Evolutionary conservation across 37 sponge, comb jelly and placozoan species (phyloP), one percentile per base, ranked within the genome.

Genomic region (Eunapius fragilis): DNA sequence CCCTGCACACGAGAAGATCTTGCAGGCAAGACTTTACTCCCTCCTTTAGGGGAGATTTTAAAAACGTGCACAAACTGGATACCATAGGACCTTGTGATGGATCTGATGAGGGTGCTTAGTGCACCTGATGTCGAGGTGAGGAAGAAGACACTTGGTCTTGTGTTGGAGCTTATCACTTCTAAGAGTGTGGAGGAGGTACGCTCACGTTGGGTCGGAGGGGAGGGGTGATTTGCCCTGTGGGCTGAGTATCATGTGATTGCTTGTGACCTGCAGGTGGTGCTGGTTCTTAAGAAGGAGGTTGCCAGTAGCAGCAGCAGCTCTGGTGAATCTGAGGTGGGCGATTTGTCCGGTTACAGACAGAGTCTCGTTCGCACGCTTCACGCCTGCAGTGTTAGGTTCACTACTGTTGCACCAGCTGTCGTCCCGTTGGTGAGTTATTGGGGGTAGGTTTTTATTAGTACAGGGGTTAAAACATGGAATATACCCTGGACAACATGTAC

Each of bases 101-200:
- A 99, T 79, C 88, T 99, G 19, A 81, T 99, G 41, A 85, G 98
- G 22, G 98, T 97, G 17, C 90, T 99, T 25, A 78, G 89, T 37
- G 86, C 96, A 2, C 92, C 98, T 25, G 98, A 96, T 67, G 77
- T 99, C 25, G 99, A 99, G 76, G 99, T 99, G 47, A 70, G 99
- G 77, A 89, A 89, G 89, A 99, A 97, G 72, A 93, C 97, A n/a
- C 92, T 99, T 25, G 78, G 87, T n/a, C 88, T 99, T 17, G 95
- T 96, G 23, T 83, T 98, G 81, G 92, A 93, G 25, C 95, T 99
- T 49, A 86, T 97, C 50, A 89, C 90, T 58, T 85, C 93, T 22
- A 92, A 93, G 81, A 99, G 88, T 45, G 92, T 97, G 45, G 96
- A 96, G 37, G 99, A 98, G 94, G 98, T 98, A 49, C 41, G 80